phyloP scores from a whole-genome alignment of 2,797 vertebrate species.

The Lepidocolaptes lacrymiger region DNA sequence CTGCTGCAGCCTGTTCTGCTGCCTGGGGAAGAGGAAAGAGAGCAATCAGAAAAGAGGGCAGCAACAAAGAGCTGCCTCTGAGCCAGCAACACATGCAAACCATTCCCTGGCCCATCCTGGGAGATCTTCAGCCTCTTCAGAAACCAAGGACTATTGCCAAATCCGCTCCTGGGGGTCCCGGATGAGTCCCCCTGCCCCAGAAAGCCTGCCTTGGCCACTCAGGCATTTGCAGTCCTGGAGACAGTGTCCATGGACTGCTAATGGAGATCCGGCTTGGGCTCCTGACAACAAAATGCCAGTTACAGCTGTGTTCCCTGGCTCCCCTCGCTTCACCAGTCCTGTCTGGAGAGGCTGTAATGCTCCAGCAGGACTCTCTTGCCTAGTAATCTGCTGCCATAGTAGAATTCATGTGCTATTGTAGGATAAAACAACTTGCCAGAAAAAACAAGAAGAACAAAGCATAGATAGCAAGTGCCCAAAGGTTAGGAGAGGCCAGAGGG shows the following conservation, averaged over 20 bases:
- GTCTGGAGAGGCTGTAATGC: neutral
- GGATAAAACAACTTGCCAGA: neutral
- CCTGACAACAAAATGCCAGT: neutral
- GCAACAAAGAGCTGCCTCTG: neutral
- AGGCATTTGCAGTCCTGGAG: neutral
- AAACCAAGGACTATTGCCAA: neutral
- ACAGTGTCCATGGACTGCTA: neutral
- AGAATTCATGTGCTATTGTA: neutral
- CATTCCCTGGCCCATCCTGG: rapidly evolving
- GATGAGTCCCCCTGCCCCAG: neutral
- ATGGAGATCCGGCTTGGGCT: neutral
- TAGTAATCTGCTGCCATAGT: neutral
- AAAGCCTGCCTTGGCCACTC: neutral
- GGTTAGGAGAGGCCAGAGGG: neutral
- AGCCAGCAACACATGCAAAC: rapidly evolving
- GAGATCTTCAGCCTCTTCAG: neutral
- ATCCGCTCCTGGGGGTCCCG: neutral
- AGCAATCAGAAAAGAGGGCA: neutral
- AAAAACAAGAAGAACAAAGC: neutral
- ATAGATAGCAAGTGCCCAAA: neutral
- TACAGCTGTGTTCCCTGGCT: neutral
- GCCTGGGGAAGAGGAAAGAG: neutral
- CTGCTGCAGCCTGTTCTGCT: neutral
- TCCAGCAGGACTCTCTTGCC: neutral
- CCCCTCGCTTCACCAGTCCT: neutral